Evolutionary conservation across 2,888 invertebrate species (phyloP).

Genomic region (Andrena chrysosceles): DNA sequence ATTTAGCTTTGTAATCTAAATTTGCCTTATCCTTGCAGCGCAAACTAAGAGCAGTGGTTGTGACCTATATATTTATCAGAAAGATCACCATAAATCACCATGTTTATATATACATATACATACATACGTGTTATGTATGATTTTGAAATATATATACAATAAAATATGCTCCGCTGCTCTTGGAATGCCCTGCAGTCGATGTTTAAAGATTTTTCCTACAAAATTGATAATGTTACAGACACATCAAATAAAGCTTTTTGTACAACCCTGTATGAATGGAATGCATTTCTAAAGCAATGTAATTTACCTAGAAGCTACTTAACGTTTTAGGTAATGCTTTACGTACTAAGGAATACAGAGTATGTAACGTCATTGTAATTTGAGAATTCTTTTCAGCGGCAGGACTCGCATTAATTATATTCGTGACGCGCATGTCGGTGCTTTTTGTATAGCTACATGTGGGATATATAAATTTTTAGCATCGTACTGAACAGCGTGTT

Average conservation of each 20-base stretch:
- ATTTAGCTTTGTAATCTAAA: constrained; percentile 73
- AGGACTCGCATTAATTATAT: constrained; percentile 56
- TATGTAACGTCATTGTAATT: constrained; percentile 55
- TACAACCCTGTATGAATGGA: constrained; percentile 61
- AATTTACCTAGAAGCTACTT: constrained; percentile 47
- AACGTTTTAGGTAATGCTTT: constrained; percentile 62
- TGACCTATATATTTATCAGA: constrained; percentile 46
- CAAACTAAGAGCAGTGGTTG: constrained; percentile 67
- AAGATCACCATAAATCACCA: constrained; percentile 38
- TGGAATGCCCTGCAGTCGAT: constrained; percentile 54
- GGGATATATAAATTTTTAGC: constrained; percentile 65
- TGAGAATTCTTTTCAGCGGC: constrained; percentile 49
- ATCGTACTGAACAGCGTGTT: constrained; percentile 49
- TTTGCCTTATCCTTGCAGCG: constrained; percentile 76
- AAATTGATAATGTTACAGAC: constrained; percentile 64
- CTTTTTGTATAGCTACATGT: constrained; percentile 73
- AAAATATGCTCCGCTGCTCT: constrained; percentile 59
- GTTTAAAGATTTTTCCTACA: constrained; percentile 64
- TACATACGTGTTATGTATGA: constrained; percentile 47
- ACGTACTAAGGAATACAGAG: constrained; percentile 50
- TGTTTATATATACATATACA: constrained; percentile 55
- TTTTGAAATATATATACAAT: constrained; percentile 58
- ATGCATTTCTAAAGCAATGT: constrained; percentile 62
- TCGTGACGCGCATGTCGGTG: constrained; percentile 71
- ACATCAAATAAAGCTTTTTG: constrained; percentile 69